phyloP scores from a whole-genome alignment of 2,888 invertebrate genomes.

The Cataglyphis cursor region DNA sequence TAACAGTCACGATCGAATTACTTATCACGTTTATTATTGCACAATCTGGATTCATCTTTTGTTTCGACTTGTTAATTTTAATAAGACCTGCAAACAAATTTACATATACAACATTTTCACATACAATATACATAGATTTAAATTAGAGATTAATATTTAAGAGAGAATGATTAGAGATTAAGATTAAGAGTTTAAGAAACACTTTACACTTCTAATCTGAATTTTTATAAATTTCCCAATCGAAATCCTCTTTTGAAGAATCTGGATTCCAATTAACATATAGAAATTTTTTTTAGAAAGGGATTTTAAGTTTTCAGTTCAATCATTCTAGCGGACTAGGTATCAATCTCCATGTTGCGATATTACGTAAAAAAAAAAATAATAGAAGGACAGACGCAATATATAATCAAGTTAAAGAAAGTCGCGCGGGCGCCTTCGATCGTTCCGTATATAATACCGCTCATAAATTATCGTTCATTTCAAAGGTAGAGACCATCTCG shows the following conservation, averaged over 20 bases:
- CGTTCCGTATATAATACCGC: constrained; percentile 9
- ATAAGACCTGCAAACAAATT: neutral
- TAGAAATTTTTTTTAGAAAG: neutral
- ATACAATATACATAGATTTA: no score
- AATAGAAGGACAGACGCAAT: constrained; percentile 11
- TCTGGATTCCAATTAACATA: neutral
- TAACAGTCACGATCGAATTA: neutral
- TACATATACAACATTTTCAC: no score
- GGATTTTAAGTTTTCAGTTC: neutral
- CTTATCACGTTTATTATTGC: neutral
- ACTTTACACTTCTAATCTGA: neutral
- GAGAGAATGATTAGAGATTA: no score
- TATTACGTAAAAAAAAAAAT: neutral
- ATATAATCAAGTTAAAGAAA: constrained; percentile 31
- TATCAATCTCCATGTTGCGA: neutral
- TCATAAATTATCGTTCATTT: constrained; percentile 49
- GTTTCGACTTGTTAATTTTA: neutral
- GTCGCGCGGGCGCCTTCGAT: constrained; percentile 12
- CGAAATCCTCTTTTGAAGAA: neutral
- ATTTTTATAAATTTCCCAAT: neutral
- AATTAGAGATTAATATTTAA: neutral
- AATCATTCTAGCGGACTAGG: neutral
- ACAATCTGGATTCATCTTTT: neutral
- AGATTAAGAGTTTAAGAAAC: neutral
- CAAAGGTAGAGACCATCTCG: constrained; percentile 21